Conservation (phyloP, 2,113 vertebrate species). For the Pogonocichla stellata region DNA sequence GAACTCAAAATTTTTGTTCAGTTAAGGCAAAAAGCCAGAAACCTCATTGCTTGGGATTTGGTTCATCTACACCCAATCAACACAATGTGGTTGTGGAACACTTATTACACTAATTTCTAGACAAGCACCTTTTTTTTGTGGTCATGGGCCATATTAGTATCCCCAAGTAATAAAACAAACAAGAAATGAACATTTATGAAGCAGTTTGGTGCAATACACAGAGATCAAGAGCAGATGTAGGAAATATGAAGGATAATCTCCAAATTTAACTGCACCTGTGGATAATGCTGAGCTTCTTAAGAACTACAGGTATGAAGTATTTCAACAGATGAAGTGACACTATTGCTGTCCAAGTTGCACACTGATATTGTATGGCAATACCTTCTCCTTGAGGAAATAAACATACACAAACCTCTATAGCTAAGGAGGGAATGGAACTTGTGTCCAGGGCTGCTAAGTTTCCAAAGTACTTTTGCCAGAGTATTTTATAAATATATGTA, state of each 20-base stretch:
- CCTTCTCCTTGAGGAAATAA: neutral
- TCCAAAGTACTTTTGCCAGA: neutral
- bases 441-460: neutral
- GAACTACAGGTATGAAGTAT: neutral
- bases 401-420: neutral
- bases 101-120: neutral
- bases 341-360: neutral
- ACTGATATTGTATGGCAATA: neutral
- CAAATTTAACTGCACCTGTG: neutral
- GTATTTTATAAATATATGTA: neutral
- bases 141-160: neutral
- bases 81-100: neutral
- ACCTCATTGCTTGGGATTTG: neutral
- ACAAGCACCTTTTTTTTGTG: neutral
- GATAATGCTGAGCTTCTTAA: neutral
- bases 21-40: neutral
- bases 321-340: neutral
- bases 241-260: neutral
- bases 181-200: neutral
- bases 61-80: neutral
- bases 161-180: neutral
- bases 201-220: neutral
- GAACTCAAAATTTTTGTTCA: neutral
- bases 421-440: neutral
- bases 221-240: neutral